A percentile compares a stretch with the other conserved stretches of the same genome.
phyloP scores from a whole-genome alignment of 23 tunicate genomes.

The Trididemnum clinides region DNA sequence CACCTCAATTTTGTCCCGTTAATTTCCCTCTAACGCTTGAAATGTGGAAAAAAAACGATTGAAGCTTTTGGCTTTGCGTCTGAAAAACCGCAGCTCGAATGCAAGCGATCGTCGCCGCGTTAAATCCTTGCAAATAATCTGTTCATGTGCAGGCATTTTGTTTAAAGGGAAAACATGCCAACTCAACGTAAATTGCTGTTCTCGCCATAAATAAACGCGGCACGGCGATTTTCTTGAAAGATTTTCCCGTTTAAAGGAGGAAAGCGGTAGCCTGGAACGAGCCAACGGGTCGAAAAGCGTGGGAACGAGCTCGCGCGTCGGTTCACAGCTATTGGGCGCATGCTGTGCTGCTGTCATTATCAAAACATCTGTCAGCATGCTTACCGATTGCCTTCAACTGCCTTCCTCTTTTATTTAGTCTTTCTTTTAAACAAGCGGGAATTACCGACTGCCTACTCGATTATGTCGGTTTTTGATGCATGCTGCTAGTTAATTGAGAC shows the following conservation, averaged over 20 bases:
- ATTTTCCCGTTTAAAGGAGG: conserved; percentile 16
- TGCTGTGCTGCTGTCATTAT: conserved; percentile 63
- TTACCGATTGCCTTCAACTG: conserved; percentile 37
- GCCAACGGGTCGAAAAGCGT: conserved; percentile 49
- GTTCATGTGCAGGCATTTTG: no score
- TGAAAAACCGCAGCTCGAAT: no score
- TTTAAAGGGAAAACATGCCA: not conserved
- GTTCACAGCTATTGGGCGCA: conserved; percentile 69
- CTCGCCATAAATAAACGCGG: not conserved
- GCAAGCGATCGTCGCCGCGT: no score
- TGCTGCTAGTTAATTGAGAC: not conserved
- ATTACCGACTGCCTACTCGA: no score
- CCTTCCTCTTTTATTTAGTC: not conserved
- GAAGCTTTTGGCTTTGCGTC: no score
- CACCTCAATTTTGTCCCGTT: no score
- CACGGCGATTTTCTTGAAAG: not conserved
- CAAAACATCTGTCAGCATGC: conserved; percentile 78
- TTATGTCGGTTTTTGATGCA: no score
- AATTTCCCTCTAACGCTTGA: no score
- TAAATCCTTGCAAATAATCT: no score
- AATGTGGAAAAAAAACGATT: no score
- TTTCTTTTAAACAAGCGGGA: not conserved
- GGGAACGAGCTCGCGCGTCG: conserved; percentile 37
- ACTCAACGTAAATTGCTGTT: not conserved
- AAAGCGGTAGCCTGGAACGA: conserved; percentile 16